A percentile compares a stretch with the other conserved stretches of the same genome.
Evolutionary conservation across 2,113 vertebrate genomes (phyloP).

Genomic region (Strigops habroptila): DNA sequence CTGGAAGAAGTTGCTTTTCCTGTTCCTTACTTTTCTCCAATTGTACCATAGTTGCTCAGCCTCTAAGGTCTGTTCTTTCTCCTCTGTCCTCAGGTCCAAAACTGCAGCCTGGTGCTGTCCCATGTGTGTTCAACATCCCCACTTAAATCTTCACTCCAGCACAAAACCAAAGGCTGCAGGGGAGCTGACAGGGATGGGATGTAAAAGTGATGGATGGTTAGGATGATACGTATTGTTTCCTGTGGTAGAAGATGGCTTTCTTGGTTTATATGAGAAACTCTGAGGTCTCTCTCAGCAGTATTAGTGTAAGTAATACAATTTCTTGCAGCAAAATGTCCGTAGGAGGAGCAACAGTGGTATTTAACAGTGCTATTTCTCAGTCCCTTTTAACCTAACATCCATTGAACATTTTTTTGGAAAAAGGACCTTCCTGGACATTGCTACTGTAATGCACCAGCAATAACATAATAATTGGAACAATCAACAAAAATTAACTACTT

Average conservation of each 20-base stretch:
- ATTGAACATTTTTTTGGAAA: background rate
- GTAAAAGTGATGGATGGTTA: background rate
- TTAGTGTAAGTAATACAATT: background rate
- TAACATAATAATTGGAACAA: background rate
- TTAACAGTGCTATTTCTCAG: background rate
- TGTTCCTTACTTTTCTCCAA: background rate
- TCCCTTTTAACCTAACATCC: background rate
- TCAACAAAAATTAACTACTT: background rate
- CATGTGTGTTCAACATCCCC: background rate
- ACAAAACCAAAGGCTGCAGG: background rate
- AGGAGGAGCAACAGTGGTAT: background rate
- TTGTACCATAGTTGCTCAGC: background rate
- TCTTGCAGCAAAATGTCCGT: background rate
- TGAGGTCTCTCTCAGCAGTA: background rate
- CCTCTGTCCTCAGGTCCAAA: background rate
- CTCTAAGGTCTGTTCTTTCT: background rate
- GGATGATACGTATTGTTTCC: background rate
- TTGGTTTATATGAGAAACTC: background rate
- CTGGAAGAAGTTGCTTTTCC: background rate
- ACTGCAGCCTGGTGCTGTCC: background rate
- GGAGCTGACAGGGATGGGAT: background rate
- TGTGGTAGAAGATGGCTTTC: background rate
- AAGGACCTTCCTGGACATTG: background rate
- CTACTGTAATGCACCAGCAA: background rate
- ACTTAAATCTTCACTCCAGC: background rate